Percentiles rank a stretch among this genome's conserved stretches.
phyloP scores from a whole-genome alignment of 2,797 vertebrate genomes.

The Argyrosomus regius region DNA sequence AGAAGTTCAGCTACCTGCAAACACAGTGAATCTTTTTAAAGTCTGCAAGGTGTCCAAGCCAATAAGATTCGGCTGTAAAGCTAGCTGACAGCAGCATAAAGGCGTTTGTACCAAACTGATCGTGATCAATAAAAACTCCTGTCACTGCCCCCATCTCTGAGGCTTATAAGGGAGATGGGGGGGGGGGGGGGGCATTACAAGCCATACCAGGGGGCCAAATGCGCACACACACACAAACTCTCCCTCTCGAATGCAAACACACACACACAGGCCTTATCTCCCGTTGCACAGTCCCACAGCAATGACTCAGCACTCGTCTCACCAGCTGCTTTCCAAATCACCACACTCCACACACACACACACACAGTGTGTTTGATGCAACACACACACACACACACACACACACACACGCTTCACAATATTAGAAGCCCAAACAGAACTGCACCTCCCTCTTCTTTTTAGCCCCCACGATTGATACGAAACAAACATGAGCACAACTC shows the following conservation, averaged over 20 bases:
- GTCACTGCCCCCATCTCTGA: conserved; percentile 12
- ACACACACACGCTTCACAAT: conserved; percentile 15
- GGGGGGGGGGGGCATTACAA: conserved; percentile 4
- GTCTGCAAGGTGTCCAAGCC: conserved; percentile 16
- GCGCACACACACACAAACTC: background rate
- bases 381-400: conserved; percentile 6
- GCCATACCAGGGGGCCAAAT: conserved; percentile 3
- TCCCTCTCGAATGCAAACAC: conserved; percentile 33
- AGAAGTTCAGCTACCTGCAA: conserved; percentile 5
- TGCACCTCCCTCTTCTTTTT: conserved; percentile 15
- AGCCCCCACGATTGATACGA: background rate
- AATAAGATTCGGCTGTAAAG: conserved; percentile 14
- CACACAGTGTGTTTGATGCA: background rate
- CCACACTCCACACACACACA: conserved; percentile 30
- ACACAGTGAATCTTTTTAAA: conserved; percentile 22
- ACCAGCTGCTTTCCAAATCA: conserved; percentile 77
- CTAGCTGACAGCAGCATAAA: conserved; percentile 31
- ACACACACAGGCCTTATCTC: conserved; percentile 63
- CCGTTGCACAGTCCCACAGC: conserved; percentile 49
- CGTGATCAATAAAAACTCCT: conserved; percentile 54
- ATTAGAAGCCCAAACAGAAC: conserved; percentile 11
- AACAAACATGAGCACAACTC: background rate
- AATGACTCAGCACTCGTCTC: conserved; percentile 80
- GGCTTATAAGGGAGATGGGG: background rate
- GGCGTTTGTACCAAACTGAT: conserved; percentile 45